phyloP scores from a whole-genome alignment of 1,140 invertebrate species.

The Brachionus koreanus region DNA sequence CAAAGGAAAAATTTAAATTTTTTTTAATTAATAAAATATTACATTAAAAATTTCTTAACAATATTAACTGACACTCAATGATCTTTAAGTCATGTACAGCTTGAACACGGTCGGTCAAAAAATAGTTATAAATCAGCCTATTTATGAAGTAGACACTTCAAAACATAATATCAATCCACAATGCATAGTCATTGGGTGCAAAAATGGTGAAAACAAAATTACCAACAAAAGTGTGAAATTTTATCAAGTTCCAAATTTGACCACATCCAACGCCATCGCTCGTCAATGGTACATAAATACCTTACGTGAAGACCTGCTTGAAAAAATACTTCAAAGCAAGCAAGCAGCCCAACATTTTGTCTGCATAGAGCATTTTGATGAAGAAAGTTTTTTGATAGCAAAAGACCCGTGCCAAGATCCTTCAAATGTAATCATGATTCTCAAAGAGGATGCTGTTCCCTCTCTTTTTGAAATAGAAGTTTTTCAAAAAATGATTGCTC shows the following conservation, averaged over 20 bases:
- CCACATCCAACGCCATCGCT: not conserved
- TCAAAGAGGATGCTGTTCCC: conserved; percentile 36
- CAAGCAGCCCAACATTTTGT: conserved; percentile 5
- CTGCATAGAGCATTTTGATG: conserved; percentile 45
- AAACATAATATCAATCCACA: not conserved
- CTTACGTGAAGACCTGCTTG: conserved; percentile 23
- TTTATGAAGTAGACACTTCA: not conserved
- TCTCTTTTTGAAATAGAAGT: conserved; percentile 43
- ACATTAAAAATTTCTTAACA: not conserved
- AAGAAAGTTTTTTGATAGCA: conserved; percentile 10
- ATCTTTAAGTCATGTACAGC: not conserved
- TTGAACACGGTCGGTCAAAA: not conserved
- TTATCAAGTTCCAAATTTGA: not conserved
- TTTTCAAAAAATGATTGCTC: conserved; percentile 44
- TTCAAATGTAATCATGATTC: not conserved
- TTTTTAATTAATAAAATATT: not conserved
- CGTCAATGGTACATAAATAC: conserved; percentile 45
- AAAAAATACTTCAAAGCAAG: not conserved
- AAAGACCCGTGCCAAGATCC: not conserved
- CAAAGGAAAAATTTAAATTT: not conserved
- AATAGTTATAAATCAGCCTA: not conserved
- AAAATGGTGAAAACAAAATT: conserved; percentile 3
- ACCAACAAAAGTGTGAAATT: not conserved
- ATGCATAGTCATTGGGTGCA: conserved; percentile 41
- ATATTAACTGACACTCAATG: not conserved